Conservation (phyloP, 2,797 vertebrate genomes). For the Spizella passerina region DNA sequence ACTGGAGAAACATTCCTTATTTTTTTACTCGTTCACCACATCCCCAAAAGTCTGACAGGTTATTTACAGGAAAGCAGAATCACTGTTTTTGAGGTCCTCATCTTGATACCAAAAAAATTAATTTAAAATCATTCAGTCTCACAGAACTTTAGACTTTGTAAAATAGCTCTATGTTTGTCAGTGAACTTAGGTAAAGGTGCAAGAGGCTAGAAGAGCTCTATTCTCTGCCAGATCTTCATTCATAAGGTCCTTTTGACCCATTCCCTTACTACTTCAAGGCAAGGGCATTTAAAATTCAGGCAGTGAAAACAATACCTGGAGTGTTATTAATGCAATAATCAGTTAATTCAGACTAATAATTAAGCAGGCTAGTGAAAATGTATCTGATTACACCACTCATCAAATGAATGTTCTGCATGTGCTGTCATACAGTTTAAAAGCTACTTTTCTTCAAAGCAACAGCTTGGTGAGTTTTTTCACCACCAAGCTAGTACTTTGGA, state of each 20-base stretch:
- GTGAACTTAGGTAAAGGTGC: not conserved
- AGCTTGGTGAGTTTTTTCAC: not conserved
- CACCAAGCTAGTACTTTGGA: not conserved
- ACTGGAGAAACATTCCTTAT: not conserved
- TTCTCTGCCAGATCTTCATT: not conserved
- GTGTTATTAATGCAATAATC: not conserved
- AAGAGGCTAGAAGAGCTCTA: not conserved
- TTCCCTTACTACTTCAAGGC: not conserved
- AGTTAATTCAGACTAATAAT: not conserved
- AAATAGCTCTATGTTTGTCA: not conserved
- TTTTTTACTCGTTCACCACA: not conserved
- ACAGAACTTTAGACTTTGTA: not conserved
- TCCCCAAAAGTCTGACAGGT: not conserved
- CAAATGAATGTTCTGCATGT: not conserved
- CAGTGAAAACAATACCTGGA: not conserved
- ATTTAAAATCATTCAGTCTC: not conserved
- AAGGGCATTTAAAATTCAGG: not conserved
- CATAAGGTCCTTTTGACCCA: not conserved
- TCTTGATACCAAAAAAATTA: not conserved
- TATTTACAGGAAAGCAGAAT: not conserved
- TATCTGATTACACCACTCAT: not conserved
- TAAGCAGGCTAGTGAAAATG: not conserved
- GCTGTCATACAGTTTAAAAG: not conserved
- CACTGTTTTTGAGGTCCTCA: not conserved
- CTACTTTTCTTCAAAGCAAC: not conserved